Conservation (phyloP, 2,797 vertebrate genomes). For the Urosaurus nigricauda region DNA sequence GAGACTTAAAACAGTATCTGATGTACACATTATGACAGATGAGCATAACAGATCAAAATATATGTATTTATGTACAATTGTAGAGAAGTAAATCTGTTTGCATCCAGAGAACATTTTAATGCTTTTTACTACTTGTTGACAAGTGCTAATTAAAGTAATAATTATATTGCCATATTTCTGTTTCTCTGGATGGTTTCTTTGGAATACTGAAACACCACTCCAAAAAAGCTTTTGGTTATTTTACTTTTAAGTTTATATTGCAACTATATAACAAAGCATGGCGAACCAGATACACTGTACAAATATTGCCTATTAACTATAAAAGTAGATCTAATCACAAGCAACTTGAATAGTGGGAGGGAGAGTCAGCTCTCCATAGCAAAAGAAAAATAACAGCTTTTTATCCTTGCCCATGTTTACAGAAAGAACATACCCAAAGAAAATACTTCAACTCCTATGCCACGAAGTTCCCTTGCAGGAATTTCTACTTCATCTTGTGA, state of each 20-base stretch:
- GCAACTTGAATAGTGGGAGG: not conserved
- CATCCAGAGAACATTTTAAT: not conserved
- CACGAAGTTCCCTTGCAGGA: slow-evolving; percentile 86
- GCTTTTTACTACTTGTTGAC: slow-evolving; percentile 8
- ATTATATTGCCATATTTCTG: not conserved
- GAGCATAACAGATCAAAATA: not conserved
- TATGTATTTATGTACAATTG: not conserved
- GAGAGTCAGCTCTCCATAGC: not conserved
- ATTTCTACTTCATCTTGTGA: slow-evolving; percentile 90
- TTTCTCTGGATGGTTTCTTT: not conserved
- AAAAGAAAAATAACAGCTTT: not conserved
- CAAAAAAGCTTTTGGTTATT: too few species aligned
- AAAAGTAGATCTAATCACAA: slow-evolving; percentile 6
- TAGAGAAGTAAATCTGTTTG: not conserved
- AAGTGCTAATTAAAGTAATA: slow-evolving; percentile 3
- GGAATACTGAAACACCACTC: not conserved
- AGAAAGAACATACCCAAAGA: slow-evolving; percentile 85
- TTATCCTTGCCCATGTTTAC: not conserved
- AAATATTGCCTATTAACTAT: too few species aligned
- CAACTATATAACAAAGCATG: not conserved
- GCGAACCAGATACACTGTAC: not conserved
- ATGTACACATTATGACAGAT: not conserved
- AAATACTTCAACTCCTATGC: slow-evolving; percentile 92
- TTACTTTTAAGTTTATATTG: too few species aligned
- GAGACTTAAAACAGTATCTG: not conserved